These are phyloP conservation scores for Helicolenus hilgendorfi DNA, from an alignment of 2,797 vertebrate species.

Conservation along the genomic window DNA sequence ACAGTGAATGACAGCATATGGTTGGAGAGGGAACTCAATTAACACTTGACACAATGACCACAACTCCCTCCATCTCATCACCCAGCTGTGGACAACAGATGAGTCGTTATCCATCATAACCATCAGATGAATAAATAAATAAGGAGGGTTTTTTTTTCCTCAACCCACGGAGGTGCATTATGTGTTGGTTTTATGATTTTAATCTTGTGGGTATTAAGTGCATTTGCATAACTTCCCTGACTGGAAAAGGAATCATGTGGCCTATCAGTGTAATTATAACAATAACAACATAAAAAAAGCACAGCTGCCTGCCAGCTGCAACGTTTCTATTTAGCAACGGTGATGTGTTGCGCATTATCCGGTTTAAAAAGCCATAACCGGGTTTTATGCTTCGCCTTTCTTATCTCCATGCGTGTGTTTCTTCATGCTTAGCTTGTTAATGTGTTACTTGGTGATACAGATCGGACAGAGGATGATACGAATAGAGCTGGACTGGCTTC, in stretches of 20 bases:
- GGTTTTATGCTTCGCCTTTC: conserved; percentile 10
- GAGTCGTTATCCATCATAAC: not conserved
- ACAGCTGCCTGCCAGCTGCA: conserved; percentile 11
- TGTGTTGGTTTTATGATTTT: not conserved
- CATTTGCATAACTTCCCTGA: not conserved
- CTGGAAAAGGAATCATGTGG: not conserved
- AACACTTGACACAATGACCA: conserved; percentile 31
- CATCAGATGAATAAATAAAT: not conserved
- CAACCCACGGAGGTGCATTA: not conserved
- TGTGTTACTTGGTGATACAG: conserved; percentile 4
- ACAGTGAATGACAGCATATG: conserved; percentile 11
- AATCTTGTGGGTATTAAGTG: not conserved
- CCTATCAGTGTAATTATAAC: not conserved
- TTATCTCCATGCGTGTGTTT: not conserved
- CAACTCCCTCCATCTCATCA: conserved; percentile 11
- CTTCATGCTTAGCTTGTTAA: not conserved
- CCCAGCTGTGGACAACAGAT: conserved; percentile 13
- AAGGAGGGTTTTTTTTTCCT: accelerated
- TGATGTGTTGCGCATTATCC: conserved; percentile 9
- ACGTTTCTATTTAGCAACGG: not conserved
- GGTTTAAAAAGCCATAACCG: conserved; percentile 18
- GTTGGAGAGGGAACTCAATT: conserved; percentile 14
- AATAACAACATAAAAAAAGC: not conserved
- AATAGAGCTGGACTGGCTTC: not conserved
- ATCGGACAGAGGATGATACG: not conserved